Evolutionary conservation across 2,888 invertebrate genomes (phyloP), one percentile per base, ranked within the genome.

Genomic region (Dastarcus helophoroides): DNA sequence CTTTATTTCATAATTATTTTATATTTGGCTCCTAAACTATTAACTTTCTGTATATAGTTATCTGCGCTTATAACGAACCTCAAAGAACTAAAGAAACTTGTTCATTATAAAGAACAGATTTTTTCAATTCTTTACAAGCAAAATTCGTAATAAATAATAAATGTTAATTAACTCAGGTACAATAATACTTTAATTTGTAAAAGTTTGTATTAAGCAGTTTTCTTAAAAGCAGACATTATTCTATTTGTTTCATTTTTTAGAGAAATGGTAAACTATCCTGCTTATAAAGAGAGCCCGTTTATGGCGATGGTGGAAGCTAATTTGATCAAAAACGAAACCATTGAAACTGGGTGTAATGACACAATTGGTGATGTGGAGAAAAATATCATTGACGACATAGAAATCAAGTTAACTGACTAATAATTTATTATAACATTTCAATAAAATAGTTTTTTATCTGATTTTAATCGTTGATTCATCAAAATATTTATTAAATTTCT

Each of bases 401-500:
- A 34, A 33, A 16, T 22, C 8, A 35, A 37, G 15, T 29, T 5
- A 14, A 12, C n/a, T 25, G 5, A 19, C 12, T 13, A n/a, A 9
- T 19, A 33, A 25, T 19, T 7, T 7, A 19, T n/a, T 19, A 19
- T 19, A 19, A 19, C n/a, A 19, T n/a, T 7, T 7, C 6, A 19
- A 6, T n/a, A 19, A 19, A 6, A 19, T 19, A 19, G 7, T n/a
- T 19, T n/a, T 23, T 34, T 29, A 37, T 36, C 36, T 35, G 22
- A 38, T 3, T 40, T 42, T 53, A 37, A 84, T 81, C 4, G 83
- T 83, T 1, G 50, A 60, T 59, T 89, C 88, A 58, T 83, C 77
- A 59, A 71, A 91, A 59, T 90, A 90, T 38, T 79, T 79, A 57
- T 90, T 88, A 51, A 71, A 85, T 50, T 79, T 79, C 50, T 76